A percentile compares a stretch with the other conserved stretches of the same genome.
phyloP scores from a whole-genome alignment of 2,888 invertebrate species.

The Lasiommata megera region DNA sequence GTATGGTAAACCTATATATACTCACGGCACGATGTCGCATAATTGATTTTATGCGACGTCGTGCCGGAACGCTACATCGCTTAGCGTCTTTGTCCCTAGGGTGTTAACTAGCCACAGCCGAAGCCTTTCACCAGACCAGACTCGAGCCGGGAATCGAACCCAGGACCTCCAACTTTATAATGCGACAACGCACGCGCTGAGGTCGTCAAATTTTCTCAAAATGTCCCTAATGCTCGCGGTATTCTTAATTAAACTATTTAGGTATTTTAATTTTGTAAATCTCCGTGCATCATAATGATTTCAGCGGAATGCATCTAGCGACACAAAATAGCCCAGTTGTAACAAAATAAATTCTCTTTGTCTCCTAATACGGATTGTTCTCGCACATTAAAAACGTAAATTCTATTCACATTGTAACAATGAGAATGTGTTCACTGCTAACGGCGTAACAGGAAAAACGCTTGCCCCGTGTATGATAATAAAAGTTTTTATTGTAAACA shows the following conservation, averaged over 20 bases:
- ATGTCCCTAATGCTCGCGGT: not conserved
- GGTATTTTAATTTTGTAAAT: not conserved
- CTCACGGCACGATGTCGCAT: no score
- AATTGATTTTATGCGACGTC: no score
- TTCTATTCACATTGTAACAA: constrained; percentile 31
- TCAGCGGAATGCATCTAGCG: constrained; percentile 1
- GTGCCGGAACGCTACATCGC: no score
- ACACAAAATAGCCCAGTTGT: not conserved
- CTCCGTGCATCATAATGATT: constrained; percentile 3
- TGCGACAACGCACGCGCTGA: no score
- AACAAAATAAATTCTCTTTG: constrained; percentile 17
- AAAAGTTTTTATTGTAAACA: constrained; percentile 56
- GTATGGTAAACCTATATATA: no score
- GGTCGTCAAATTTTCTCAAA: no score
- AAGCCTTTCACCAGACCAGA: no score
- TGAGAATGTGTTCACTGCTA: constrained; percentile 26
- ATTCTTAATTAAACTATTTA: not conserved
- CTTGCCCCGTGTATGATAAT: constrained; percentile 36
- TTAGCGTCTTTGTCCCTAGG: no score
- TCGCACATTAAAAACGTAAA: constrained; percentile 30
- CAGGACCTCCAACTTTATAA: no score
- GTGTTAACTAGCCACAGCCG: no score
- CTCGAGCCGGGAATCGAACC: no score
- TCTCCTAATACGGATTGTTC: constrained; percentile 19
- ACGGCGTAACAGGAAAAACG: constrained; percentile 32